Base-by-base conservation (phyloP, 2,113 vertebrate genomes). In the Clupea harengus region DNA sequence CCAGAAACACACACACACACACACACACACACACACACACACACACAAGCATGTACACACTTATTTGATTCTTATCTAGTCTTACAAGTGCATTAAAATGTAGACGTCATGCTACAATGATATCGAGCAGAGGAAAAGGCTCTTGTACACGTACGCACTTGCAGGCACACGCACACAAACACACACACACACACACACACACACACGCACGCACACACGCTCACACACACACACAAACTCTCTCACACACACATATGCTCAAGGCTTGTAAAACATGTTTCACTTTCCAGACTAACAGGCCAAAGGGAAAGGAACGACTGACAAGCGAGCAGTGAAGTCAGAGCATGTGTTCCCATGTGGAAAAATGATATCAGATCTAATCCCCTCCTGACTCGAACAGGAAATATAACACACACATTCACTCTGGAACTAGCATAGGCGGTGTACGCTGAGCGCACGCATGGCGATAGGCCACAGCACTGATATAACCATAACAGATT, bases 61-160 rank as follows among this genome's bases (percentile, higher is more conserved):
- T n/a, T 64, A n/a, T 6, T 22, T 32, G 64, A 72, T 72, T 54
- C 83, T 86, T 86, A 87, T 91, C 86, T 89, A 72, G 86, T 92
- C 84, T 85, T 20, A 45, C 18, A 15, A 87, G 84, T 28, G n/a
- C n/a, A 67, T 67, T 67, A 25, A 28, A 67, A 67, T 54, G 52
- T 54, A 67, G 60, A 67, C n/a, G 25, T 67, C 20, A 67, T 67
- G 60, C 60, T 67, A 22, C 60, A 67, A 10, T 67, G 60, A 28
- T 54, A 54, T n/a, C 25, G 25, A 32, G 10, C 64, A 28, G 64
- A 32, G 28, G 8, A 72, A 4, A 15, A 72, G 20, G 6, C 64
- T 67, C 4, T 67, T 67, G 22, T 67, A 47, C 81, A 82, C 20
- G 28, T 22, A 82, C 47, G 3, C 46, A 82, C 81, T n/a, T 10